Percentiles rank a stretch among this genome's conserved stretches.
These are phyloP conservation scores for Smutsia gigantea DNA, from an alignment of 2,797 vertebrate genomes.

Conservation along the genomic window DNA sequence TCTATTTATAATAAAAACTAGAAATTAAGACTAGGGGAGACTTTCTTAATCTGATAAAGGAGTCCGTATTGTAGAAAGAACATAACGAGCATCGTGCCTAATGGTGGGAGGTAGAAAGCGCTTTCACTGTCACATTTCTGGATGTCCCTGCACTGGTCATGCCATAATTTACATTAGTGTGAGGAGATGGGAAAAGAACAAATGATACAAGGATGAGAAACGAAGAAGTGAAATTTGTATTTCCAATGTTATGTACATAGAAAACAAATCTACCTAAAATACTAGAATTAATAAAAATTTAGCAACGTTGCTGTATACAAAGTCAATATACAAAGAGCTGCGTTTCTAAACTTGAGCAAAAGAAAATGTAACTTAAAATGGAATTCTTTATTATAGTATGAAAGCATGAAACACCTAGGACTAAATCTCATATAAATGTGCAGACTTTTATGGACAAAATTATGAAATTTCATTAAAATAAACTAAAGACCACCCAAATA, in stretches of 20 bases:
- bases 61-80: not conserved
- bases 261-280: not conserved
- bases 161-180: not conserved
- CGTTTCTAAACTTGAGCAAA: not conserved
- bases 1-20: not conserved
- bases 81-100: not conserved
- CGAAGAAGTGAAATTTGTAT: not conserved
- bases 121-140: not conserved
- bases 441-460: not conserved
- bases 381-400: not conserved
- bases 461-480: not conserved
- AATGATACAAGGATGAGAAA: not conserved
- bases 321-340: not conserved
- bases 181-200: not conserved
- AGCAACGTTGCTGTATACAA: not conserved
- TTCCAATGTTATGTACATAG: not conserved
- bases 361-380: not conserved
- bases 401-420: not conserved
- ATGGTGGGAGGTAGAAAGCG: not conserved
- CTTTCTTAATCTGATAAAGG: not conserved
- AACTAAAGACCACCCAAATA: not conserved
- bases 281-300: not conserved
- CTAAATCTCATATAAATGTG: not conserved
- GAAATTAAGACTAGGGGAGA: not conserved
- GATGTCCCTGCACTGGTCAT: accelerated